Base-by-base conservation (phyloP, 2,797 vertebrate genomes). In the Gymnoscopelus braueri region DNA sequence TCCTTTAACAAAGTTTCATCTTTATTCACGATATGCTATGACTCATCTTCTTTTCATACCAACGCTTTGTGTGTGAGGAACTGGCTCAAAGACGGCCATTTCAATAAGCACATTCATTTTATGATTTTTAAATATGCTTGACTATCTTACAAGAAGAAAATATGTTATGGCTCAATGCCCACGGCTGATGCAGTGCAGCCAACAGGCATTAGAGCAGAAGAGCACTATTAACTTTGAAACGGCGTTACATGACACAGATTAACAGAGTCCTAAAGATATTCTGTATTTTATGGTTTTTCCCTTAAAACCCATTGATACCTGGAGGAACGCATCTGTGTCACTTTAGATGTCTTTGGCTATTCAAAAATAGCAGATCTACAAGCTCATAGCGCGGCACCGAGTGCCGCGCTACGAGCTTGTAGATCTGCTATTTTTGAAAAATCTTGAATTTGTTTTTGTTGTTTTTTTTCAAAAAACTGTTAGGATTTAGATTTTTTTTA, bases 281-380 rank as follows among this genome's bases (percentile, higher is more conserved):
- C 32, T 19, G 50, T 65, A 73, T 81, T 87, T 82, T 78, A 86
- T 63, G 63, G 67, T 53, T 82, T 88, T 85, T 91, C 82, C n/a
- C n/a, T n/a, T n/a, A n/a, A n/a, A n/a, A n/a, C n/a, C n/a, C n/a
- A n/a, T n/a, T n/a, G n/a, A n/a, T n/a, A n/a, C n/a, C n/a, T n/a
- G n/a, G n/a, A n/a, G n/a, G n/a, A n/a, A n/a, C n/a, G n/a, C n/a
- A n/a, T n/a, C n/a, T n/a, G n/a, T n/a, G n/a, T n/a, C n/a, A n/a
- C n/a, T n/a, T n/a, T n/a, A n/a, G n/a, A n/a, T n/a, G n/a, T n/a
- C n/a, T n/a, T n/a, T n/a, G n/a, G n/a, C n/a, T n/a, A n/a, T n/a
- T n/a, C n/a, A n/a, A n/a, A n/a, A n/a, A n/a, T n/a, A n/a, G n/a
- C n/a, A n/a, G n/a, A n/a, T n/a, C n/a, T n/a, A n/a, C n/a, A n/a